Percentiles rank a stretch among this genome's conserved stretches.
phyloP scores from a whole-genome alignment of 1,140 invertebrate genomes.

The Chironomus tepperi region DNA sequence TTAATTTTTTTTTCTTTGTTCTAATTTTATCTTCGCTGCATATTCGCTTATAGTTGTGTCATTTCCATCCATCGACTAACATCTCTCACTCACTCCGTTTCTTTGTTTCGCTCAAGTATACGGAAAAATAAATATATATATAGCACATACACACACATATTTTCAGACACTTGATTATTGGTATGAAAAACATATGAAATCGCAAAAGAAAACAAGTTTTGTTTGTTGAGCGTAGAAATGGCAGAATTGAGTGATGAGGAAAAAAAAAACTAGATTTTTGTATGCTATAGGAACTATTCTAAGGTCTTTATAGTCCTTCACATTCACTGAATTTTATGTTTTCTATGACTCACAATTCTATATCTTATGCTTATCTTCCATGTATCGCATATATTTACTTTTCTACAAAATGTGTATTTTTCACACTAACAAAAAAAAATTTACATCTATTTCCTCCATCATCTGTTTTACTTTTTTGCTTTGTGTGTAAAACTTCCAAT shows the following conservation, averaged over 20 bases:
- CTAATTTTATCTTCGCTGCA: conserved; percentile 1
- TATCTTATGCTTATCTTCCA: too few relatives aligned
- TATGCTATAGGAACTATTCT: too few relatives aligned
- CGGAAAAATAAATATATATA: neutral
- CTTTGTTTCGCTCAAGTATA: conserved; percentile 19
- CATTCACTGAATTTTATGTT: neutral
- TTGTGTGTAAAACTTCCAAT: neutral
- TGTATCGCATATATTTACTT: too few relatives aligned
- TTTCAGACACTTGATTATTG: conserved; percentile 11
- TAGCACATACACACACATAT: neutral
- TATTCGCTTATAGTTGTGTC: neutral
- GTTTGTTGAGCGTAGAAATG: neutral
- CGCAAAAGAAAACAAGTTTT: conserved; percentile 22
- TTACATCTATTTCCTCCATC: neutral
- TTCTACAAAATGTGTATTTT: neutral
- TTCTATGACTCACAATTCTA: neutral
- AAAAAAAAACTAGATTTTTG: neutral
- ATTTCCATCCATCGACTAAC: conserved; percentile 3
- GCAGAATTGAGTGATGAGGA: neutral
- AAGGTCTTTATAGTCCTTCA: neutral
- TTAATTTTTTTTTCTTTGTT: conserved; percentile 15
- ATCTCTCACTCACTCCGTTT: neutral
- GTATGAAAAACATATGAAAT: conserved; percentile 15
- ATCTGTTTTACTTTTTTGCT: neutral
- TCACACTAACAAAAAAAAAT: conserved; percentile 4